Evolutionary conservation across 2,888 invertebrate genomes (phyloP), one percentile per base, ranked within the genome.

Genomic region (Herminia tarsipennalis): DNA sequence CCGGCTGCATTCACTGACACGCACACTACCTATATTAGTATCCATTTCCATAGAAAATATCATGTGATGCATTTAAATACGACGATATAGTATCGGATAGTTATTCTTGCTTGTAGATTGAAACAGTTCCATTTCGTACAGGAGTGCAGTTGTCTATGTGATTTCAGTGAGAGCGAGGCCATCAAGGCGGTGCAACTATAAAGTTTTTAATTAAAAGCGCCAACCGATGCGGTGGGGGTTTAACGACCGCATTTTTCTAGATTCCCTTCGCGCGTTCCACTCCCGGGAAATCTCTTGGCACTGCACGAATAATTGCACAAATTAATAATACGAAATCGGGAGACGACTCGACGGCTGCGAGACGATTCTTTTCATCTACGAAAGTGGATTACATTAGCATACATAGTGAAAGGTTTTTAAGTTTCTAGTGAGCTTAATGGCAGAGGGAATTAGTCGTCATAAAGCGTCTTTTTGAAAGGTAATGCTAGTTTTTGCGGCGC

Each of bases 171-270:
- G 51, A 55, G 45, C 56, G 52, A 51, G 59, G 61, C 68, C 66
- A 74, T 72, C 71, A 75, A 78, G 76, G 75, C 76, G 71, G 57
- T 75, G 76, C 76, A 78, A 78, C 82, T 81, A 76, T 81, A 78
- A 86, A 87, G 78, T 86, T 87, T 88, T 89, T 88, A 89, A 88
- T 88, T 88, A 88, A 88, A 82, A 70, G 66, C 69, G 74, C 69
- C 66, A 68, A 73, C 70, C 67, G 70, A 75, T 42, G 76, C 76
- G 65, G 64, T 60, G 57, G 73, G 66, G 69, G 74, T 79, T 85
- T 86, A 87, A 87, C 83, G 84, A 86, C 75, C 80, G 71, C 83
- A 86, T 87, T 88, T 88, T 87, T 88, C 85, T 82, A 80, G 78
- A 78, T 76, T 80, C 84, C 80, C 81, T 79, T 76, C 63, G 72